Evolutionary conservation across 2,113 vertebrate species (phyloP), one percentile per base, ranked within the genome.

Genomic region (Atractosteus spatula): DNA sequence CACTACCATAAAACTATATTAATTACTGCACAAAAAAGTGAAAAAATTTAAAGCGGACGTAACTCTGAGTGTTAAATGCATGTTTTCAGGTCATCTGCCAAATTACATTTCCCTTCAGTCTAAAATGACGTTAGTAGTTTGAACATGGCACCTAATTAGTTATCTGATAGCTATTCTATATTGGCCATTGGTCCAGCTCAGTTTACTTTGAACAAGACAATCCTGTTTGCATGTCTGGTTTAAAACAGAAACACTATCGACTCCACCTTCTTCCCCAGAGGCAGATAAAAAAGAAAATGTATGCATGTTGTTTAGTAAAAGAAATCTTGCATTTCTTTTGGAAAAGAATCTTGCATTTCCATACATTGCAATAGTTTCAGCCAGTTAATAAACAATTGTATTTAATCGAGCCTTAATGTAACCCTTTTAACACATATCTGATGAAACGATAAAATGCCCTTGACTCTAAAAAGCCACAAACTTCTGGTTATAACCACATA

Each of bases 111-210:
- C 55, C 55, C 70, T 70, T 72, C 71, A 68, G 71, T 76, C 67
- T 57, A 67, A 41, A 63, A 66, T 56, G 69, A 67, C 3, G 62
- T 65, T 66, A 62, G 65, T 8, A 41, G 65, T 69, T 74, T 13
- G 68, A 51, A 7, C n/a, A 64, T 71, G 71, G 75, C 68, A 73
- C 73, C 67, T 72, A 78, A 81, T 78, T 81, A 77, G 78, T 78
- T 79, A 41, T 68, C 75, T 74, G 71, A 62, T 73, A 74, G 70
- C 69, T 63, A 47, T 59, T 65, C 70, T 62, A 70, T 47, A 55
- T 62, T 63, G 66, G 68, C 70, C 77, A 74, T 78, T 79, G 75
- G 71, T 77, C 76, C 42, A 74, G 70, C 68, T 70, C 65, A 13
- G 7, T 17, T 41, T 11, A 56, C 11, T 43, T 16, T 16, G 17